Base-by-base conservation (phyloP, 2,888 invertebrate species). In the Bombyx huttoni region DNA sequence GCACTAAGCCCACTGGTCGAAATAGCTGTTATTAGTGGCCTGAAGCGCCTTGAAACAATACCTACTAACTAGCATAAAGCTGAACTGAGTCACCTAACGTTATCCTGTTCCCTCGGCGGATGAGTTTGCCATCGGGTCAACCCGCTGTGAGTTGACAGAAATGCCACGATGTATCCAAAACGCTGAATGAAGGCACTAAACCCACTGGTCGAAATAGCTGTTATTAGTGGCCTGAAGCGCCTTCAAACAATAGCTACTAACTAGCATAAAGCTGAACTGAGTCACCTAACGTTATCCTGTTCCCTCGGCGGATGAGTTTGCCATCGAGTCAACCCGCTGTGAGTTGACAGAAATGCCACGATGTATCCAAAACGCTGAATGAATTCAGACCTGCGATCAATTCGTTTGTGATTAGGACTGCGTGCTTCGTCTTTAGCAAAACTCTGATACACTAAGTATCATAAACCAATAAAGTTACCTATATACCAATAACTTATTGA, bases 311-410 rank as follows among this genome's bases (percentile, higher is more conserved):
- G 88, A 53, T 87, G 88, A 52, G 95, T 95, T 68, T 95, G 94
- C 96, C 97, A 97, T 55, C 97, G 89, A 0, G 96, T 96, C 3
- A 98, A 89, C 0, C 97, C 97, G 70, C 96, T 96, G 74, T 96
- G 94, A 0, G 97, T 97, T 48, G 97, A 94, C 70, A 98, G 88
- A 79, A 97, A 98, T 1, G 96, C 94, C 49, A 95, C 91, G 49
- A 93, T 94, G 68, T 95, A 93, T 50, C 96, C 96, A 70, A 95
- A 95, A 52, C 94, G 91, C 81, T 94, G 92, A 66, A 95, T 93
- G 68, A 96, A 92, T 77, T 94, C 94, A 75, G 92, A 91, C 90
- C 96, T 96, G 90, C 59, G 79, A 63, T 57, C 69, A 77, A 75
- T 57, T 52, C 48, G 40, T 40, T 40, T 10, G 40, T 40, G 40